phyloP scores from a whole-genome alignment of 2,113 vertebrate species.

The Anas platyrhynchos region DNA sequence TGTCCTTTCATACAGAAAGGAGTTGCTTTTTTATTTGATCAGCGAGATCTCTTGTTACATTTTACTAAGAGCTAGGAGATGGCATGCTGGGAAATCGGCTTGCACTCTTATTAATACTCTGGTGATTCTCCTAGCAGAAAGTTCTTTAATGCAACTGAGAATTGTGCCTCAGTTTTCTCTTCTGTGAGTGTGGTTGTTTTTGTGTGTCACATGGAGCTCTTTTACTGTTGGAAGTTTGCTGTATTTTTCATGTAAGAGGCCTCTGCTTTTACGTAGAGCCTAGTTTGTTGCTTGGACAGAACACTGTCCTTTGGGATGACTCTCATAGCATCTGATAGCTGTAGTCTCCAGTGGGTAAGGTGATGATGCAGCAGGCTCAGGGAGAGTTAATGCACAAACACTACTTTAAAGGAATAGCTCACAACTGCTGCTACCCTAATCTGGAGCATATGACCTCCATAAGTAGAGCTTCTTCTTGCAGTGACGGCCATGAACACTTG shows the following conservation, averaged over 20 bases:
- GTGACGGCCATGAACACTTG: not conserved
- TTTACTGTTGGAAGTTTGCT: not conserved
- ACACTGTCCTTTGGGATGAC: not conserved
- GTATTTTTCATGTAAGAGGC: not conserved
- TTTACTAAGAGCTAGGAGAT: not conserved
- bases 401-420: not conserved
- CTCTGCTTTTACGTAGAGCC: not conserved
- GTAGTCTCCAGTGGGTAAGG: not conserved
- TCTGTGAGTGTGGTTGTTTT: not conserved
- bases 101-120: not conserved
- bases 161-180: not conserved
- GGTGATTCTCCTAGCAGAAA: not conserved
- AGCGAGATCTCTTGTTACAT: not conserved
- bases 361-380: not conserved
- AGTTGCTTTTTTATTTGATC: not conserved
- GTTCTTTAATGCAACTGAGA: not conserved
- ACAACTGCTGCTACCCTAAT: not conserved
- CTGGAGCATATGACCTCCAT: not conserved
- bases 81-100: not conserved
- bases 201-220: not conserved
- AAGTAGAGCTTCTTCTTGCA: not conserved
- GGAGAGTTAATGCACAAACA: not conserved
- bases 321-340: not conserved
- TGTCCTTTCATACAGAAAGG: not conserved
- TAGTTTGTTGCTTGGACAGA: not conserved